Evolutionary conservation across 2,113 vertebrate genomes (phyloP), one percentile per base, ranked within the genome.

Genomic region (Fregata magnificens): DNA sequence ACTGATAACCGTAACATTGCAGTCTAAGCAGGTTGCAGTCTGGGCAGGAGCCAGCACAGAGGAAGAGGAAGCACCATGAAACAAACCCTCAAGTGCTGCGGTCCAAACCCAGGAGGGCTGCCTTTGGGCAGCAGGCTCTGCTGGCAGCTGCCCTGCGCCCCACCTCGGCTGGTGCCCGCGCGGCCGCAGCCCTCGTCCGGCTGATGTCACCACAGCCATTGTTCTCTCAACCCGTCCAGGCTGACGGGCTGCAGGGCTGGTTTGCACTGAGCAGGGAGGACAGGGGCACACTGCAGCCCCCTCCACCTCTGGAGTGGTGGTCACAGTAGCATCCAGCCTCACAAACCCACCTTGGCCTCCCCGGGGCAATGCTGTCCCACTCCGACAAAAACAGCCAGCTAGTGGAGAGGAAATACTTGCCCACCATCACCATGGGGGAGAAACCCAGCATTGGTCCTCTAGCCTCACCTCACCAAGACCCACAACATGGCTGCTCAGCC

Each of bases 51-150:
- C 32, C 61, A 40, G 49, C 32, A 17, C 31, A 32, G 34, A n/a
- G 28, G 38, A 20, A 61, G 28, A 61, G 36, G 59, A 11, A 38
- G 29, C 34, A 32, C 38, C 52, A 10, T 13, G 22, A 31, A 56
- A 63, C 9, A 34, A 9, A 5, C 25, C 42, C 28, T 38, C 6
- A 3, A 28, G 69, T 4, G 1, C 40, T 13, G 15, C 1, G 2
- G 47, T 12, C 18, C 65, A 12, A 28, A 16, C 21, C 24, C 32
- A 6, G 42, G 25, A n/a, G 44, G 49, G 53, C 53, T 59, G 52
- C 44, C 36, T 7, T 5, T 0, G 2, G 52, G 22, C n/a, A 31
- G 47, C 8, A 0, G 65, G 58, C 50, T 16, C 31, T 15, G 62
- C 84, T 12, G 10, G 34, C 16, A 6, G 18, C n/a, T 24, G 50